Evolutionary conservation across 2,888 invertebrate genomes (phyloP).

Genomic region (Dolichopus griseipennis): DNA sequence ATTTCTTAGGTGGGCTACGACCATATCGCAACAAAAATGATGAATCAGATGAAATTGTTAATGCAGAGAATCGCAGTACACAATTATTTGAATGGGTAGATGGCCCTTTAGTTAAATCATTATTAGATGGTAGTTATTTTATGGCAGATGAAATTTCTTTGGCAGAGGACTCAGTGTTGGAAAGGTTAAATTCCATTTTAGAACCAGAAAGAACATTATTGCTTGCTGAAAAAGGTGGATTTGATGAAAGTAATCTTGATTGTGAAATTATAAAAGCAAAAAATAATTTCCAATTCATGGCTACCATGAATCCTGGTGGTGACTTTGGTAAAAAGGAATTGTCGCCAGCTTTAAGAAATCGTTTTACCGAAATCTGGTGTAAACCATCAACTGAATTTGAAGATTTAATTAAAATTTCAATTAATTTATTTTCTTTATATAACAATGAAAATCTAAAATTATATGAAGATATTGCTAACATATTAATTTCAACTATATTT

Average conservation of each 20-base stretch:
- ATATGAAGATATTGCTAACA: slow-evolving; percentile 48
- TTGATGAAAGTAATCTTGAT: slow-evolving; percentile 44
- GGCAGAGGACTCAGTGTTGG: slow-evolving; percentile 96
- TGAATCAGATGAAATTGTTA: slow-evolving; percentile 35
- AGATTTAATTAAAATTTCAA: slow-evolving; percentile 72
- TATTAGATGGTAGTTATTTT: slow-evolving; percentile 81
- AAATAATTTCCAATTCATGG: slow-evolving; percentile 77
- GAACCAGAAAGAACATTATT: slow-evolving; percentile 87
- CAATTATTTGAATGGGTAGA: slow-evolving; percentile 93
- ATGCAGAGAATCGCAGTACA: slow-evolving; percentile 12
- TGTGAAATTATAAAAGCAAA: slow-evolving; percentile 52
- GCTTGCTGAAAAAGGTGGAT: slow-evolving; percentile 80
- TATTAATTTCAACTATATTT: slow-evolving; percentile 70
- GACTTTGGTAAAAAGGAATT: slow-evolving; percentile 99
- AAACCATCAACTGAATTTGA: slow-evolving; percentile 60
- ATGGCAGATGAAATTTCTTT: slow-evolving; percentile 97
- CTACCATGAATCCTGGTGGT: slow-evolving; percentile 99
- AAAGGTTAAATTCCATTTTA: slow-evolving; percentile 90
- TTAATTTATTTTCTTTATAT: slow-evolving; percentile 62
- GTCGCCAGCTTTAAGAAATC: slow-evolving; percentile 91
- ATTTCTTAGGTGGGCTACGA: slow-evolving; percentile 90
- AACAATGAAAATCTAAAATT: slow-evolving; percentile 44
- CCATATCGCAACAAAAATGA: slow-evolving; percentile 62
- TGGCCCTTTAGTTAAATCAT: slow-evolving; percentile 86
- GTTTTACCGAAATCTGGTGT: slow-evolving; percentile 99